Evolutionary conservation across 2,888 invertebrate species (phyloP), one percentile per base, ranked within the genome.

Genomic region (Ennomos erosarius): DNA sequence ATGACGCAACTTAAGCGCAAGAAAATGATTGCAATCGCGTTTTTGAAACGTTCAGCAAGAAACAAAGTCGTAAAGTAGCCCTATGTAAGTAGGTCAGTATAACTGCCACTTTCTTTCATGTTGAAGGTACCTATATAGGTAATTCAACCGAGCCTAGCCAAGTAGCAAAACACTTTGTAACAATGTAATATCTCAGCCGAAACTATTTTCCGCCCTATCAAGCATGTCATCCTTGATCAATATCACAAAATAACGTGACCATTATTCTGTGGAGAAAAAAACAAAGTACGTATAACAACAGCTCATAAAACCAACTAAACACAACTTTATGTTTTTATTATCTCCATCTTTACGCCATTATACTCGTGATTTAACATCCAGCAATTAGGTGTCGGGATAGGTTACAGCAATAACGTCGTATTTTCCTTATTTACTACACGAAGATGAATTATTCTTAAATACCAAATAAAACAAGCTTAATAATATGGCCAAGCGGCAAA

Each of bases 211-310:
- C 69, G 76, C 73, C 69, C 67, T 61, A 75, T 74, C 65, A 55
- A 76, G 70, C 80, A 63, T 69, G 64, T 64, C 75, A 69, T 60
- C 79, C 77, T 79, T 79, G 78, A 74, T 68, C 68, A 61, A 66
- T 57, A 67, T 67, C 71, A 62, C 63, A 59, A 42, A 46, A 51
- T 35, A 43, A 60, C 51, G 55, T 55, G 38, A 43, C 38, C 38
- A 58, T 49, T 52, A 33, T 46, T 51, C 16, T 42, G 42, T 37
- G 35, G 16, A 39, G 26, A 42, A 43, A 55, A 54, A 34, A 53
- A 13, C 39, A 16, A 16, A 16, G 16, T 44, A 44, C n/a, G n/a
- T n/a, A 9, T 39, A 45, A 45, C 42, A 9, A 42, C 37, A 37
- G 37, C 12, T 33, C 33, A 45, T 45, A 45, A 53, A 46, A 46